These are phyloP conservation scores for Oreochromis mossambicus DNA, from an alignment of 2,797 vertebrate species.

Conservation along the genomic window DNA sequence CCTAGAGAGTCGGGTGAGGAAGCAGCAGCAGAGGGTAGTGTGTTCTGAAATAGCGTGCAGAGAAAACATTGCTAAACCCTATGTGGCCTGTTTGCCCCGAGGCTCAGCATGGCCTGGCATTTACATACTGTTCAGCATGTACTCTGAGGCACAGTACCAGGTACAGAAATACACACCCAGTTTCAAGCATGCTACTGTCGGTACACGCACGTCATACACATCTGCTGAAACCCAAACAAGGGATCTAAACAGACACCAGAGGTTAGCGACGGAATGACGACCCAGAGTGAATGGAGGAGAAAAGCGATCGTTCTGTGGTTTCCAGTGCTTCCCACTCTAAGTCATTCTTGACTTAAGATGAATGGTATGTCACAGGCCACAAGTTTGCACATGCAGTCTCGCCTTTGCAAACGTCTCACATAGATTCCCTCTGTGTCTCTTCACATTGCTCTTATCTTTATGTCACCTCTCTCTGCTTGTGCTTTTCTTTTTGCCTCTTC, in stretches of 20 bases:
- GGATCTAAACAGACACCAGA: conserved; percentile 17
- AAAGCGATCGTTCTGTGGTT: conserved; percentile 32
- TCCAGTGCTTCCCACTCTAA: not conserved
- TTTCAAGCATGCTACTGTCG: not conserved
- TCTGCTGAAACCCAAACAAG: not conserved
- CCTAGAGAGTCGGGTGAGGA: not conserved
- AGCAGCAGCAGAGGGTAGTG: not conserved
- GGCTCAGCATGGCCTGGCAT: conserved; percentile 53
- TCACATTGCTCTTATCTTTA: not conserved
- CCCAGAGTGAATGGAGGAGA: not conserved
- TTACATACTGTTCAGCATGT: conserved; percentile 36
- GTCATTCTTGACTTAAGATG: conserved; percentile 46
- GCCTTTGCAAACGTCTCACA: not conserved
- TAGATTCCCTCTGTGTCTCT: not conserved
- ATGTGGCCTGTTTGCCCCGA: conserved; percentile 30
- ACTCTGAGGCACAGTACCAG: conserved; percentile 5
- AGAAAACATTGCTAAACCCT: conserved; percentile 49
- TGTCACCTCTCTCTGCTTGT: not conserved
- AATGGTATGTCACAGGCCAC: conserved; percentile 35
- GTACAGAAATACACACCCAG: conserved; percentile 11
- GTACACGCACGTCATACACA: not conserved
- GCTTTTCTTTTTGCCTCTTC: not conserved
- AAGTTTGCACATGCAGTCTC: conserved; percentile 21
- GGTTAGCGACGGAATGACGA: not conserved
- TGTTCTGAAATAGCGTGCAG: conserved; percentile 39